Evolutionary conservation across 1,140 invertebrate species (phyloP).

Genomic region (Hirudo medicinalis): DNA sequence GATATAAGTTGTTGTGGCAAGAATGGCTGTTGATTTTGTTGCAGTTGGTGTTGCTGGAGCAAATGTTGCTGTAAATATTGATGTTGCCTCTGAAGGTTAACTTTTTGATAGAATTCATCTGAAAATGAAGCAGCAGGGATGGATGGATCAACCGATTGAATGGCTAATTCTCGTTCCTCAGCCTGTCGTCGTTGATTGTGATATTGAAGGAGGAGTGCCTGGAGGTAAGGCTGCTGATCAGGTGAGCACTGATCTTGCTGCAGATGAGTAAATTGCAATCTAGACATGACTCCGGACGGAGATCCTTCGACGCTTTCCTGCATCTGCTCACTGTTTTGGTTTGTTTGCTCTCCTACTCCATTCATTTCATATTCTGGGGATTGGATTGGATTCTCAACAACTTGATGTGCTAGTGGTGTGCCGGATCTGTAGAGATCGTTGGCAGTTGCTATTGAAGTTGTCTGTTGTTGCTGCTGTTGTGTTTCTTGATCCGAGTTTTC

Average conservation of each 20-base stretch:
- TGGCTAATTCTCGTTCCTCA: not conserved
- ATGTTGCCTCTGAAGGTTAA: not conserved
- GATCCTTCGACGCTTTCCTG: not conserved
- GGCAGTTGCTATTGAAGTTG: not conserved
- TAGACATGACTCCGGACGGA: too few relatives aligned
- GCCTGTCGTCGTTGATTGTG: not conserved
- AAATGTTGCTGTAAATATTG: not conserved
- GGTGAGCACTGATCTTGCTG: not conserved
- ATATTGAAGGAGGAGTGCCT: not conserved
- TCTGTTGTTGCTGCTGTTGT: slow-evolving; percentile 9
- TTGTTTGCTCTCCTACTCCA: not conserved
- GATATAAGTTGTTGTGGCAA: not conserved
- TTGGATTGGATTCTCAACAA: not conserved
- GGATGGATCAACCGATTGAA: too few relatives aligned
- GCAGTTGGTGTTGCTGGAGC: not conserved
- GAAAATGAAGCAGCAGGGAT: too few relatives aligned
- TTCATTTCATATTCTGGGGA: not conserved
- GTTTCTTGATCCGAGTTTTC: not conserved
- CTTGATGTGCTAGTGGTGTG: not conserved
- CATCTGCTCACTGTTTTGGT: not conserved
- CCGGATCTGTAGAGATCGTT: not conserved
- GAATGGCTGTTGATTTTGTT: not conserved
- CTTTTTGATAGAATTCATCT: not conserved
- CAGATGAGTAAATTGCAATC: not conserved
- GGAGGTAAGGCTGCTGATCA: not conserved